Base-by-base conservation (phyloP, 2,113 vertebrate genomes). In the Jaculus jaculus region DNA sequence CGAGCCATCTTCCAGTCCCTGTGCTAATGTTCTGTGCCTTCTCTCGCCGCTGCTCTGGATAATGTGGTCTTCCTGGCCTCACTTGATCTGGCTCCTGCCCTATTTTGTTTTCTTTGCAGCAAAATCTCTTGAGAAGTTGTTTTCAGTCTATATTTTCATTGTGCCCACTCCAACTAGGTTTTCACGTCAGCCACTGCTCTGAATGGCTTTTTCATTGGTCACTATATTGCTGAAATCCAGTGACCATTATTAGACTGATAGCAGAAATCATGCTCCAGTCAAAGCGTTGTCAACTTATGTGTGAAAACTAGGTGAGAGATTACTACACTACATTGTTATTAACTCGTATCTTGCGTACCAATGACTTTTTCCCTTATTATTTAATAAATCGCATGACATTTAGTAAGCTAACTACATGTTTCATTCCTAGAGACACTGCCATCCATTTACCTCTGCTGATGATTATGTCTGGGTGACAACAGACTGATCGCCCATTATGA, bases 381-480 rank as follows among this genome's bases (percentile, higher is more conserved):
- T 74, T 80, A 69, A 58, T 73, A 83, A 47, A 71, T 74, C n/a
- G 77, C 26, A 37, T 87, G 69, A 74, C 65, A 83, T 69, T 93
- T 63, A 89, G 65, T n/a, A 28, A 39, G 23, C 28, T 34, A 17
- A 88, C 84, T 34, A 6, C 24, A 0, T 39, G 58, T 89, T 93
- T 93, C 37, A 93, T 63, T 83, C 58, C 47, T 18, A 81, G 39
- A 77, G 47, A 80, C 7, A 66, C 2, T 72, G 24, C 87, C 60
- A 66, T 72, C 26, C 63, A 37, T 82, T 84, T 77, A 65, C 51
- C 39, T 85, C 61, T 68, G 87, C 30, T 72, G 65, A 58, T 84
- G 23, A 47, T 26, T 69, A 63, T 21, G 60, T 81, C 34, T 3
- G 85, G 30, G 37, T 74, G 21, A 81, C 65, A 93, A 65, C 15